Percentiles rank a stretch among this genome's conserved stretches.
phyloP scores from a whole-genome alignment of 1,140 invertebrate species.

The Bombus pascuorum region DNA sequence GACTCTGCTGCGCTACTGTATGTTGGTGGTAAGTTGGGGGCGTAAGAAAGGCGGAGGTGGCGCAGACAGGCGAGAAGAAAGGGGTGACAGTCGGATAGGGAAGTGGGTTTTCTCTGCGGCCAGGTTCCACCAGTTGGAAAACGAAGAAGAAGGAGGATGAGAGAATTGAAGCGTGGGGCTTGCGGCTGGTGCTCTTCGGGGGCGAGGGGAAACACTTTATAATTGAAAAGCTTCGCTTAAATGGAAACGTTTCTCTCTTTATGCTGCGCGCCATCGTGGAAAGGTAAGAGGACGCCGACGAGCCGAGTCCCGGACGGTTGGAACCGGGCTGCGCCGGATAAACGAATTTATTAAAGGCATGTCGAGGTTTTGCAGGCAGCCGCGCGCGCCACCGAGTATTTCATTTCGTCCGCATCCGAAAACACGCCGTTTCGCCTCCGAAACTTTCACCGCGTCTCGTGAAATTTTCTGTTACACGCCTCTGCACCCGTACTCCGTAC shows the following conservation, averaged over 20 bases:
- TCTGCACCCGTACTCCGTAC: background rate
- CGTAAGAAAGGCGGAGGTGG: background rate
- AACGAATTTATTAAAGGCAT: constrained; percentile 71
- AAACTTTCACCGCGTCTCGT: background rate
- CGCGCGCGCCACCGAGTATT: background rate
- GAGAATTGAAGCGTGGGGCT: constrained; percentile 56
- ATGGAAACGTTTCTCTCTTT: constrained; percentile 73
- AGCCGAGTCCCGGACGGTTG: background rate
- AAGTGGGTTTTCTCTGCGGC: constrained; percentile 18
- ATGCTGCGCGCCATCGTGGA: constrained; percentile 52
- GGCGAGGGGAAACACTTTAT: constrained; percentile 69
- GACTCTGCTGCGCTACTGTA: constrained; percentile 49
- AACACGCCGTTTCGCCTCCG: background rate
- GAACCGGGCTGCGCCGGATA: constrained; percentile 45
- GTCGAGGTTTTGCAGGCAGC: constrained; percentile 19
- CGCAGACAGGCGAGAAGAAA: constrained; percentile 33
- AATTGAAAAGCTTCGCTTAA: constrained; percentile 76
- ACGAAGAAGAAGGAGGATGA: constrained; percentile 53
- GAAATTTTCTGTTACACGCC: constrained; percentile 13
- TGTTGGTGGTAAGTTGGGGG: constrained; percentile 3
- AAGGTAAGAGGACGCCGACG: constrained; percentile 56
- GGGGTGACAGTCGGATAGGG: constrained; percentile 37
- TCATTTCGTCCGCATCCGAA: background rate
- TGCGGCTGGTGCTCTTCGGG: background rate
- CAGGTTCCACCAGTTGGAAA: constrained; percentile 34